A percentile compares a stretch with the other conserved stretches of the same genome.
Evolutionary conservation across 2,888 invertebrate genomes (phyloP).

Genomic region (Chalcis sispes): DNA sequence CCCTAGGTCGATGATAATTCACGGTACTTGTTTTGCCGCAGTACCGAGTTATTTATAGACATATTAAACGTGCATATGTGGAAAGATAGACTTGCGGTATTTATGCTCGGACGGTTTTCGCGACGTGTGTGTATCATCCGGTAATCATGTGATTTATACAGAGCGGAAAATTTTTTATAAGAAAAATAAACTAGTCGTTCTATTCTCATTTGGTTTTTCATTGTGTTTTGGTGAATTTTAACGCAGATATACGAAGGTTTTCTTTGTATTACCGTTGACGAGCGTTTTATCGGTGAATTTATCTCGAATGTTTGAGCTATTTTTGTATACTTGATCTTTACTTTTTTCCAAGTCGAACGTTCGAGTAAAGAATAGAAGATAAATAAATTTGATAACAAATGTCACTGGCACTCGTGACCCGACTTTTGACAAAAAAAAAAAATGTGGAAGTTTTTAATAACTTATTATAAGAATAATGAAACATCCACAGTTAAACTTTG

Average conservation of each 20-base stretch:
- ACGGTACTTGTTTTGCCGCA: neutral
- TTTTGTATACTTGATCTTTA: neutral
- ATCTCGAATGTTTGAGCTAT: neutral
- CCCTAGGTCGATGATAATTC: neutral
- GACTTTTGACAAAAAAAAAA: neutral
- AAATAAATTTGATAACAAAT: neutral
- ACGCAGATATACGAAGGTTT: neutral
- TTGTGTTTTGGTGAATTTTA: neutral
- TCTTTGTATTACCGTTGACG: neutral
- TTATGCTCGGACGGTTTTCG: neutral
- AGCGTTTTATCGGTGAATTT: neutral
- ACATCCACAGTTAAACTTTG: no score
- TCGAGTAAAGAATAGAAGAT: neutral
- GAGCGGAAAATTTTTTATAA: neutral
- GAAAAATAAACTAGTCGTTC: no score
- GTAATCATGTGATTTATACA: neutral
- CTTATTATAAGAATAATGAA: no score
- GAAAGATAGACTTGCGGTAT: neutral
- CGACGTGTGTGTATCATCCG: neutral
- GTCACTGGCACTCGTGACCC: neutral
- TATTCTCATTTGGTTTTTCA: no score
- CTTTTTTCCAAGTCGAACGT: neutral
- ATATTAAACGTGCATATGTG: neutral
- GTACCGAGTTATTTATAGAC: neutral
- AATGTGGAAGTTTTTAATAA: no score